phyloP scores from a whole-genome alignment of 2,113 vertebrate genomes.

The Climacteris rufus region DNA sequence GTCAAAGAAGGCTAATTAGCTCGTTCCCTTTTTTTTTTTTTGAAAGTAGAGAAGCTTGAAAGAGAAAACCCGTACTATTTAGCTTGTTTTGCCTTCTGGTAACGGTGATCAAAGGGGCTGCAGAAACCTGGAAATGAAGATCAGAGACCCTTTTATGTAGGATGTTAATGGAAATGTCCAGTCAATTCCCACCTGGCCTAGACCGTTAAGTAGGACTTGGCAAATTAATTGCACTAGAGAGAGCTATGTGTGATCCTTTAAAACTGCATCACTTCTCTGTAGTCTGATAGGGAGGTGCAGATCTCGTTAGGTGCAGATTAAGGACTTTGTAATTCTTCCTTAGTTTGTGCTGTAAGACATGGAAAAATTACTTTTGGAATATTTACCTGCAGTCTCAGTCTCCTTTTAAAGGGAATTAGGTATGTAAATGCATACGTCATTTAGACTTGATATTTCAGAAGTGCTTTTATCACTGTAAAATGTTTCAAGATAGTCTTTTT shows the following conservation, averaged over 20 bases:
- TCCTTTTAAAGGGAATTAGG: not conserved
- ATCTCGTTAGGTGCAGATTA: not conserved
- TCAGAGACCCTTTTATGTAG: constrained; percentile 31
- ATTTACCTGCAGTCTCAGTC: not conserved
- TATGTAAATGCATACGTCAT: not conserved
- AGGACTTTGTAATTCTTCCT: not conserved
- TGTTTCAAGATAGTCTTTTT: not conserved
- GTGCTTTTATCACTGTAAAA: not conserved
- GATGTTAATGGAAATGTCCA: constrained; percentile 29
- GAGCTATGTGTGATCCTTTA: not conserved
- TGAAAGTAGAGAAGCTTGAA: not conserved
- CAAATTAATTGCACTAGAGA: constrained; percentile 23
- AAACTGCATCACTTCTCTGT: not conserved
- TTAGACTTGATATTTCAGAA: not conserved
- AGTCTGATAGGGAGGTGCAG: not conserved
- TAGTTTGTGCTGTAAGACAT: not conserved
- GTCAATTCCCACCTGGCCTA: constrained; percentile 32
- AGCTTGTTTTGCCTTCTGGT: constrained; percentile 24
- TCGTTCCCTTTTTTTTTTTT: not conserved
- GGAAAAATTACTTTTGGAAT: not conserved
- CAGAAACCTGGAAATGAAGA: constrained; percentile 33
- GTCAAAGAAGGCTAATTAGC: not conserved
- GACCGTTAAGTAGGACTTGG: constrained; percentile 36
- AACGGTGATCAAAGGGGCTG: constrained; percentile 16
- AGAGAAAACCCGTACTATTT: constrained; percentile 10